These are phyloP conservation scores for Netelia virgata DNA, from an alignment of 2,888 invertebrate genomes.

Conservation along the genomic window DNA sequence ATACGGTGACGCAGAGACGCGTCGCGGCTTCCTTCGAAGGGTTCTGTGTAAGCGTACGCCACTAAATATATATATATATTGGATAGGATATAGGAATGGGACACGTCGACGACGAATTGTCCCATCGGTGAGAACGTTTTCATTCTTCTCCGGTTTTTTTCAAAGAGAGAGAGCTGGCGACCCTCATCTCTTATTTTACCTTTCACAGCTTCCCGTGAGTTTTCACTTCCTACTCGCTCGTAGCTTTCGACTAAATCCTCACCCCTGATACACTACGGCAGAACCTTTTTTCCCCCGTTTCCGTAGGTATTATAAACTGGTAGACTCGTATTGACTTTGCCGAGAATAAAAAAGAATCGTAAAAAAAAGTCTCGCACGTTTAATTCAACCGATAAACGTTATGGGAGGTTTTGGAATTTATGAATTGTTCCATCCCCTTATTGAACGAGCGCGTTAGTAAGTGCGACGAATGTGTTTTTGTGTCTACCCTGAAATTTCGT, in stretches of 20 bases:
- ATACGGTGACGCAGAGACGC: constrained; percentile 18
- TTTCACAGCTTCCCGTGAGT: constrained; percentile 37
- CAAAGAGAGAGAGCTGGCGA: constrained; percentile 58
- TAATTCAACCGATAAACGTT: constrained; percentile 38
- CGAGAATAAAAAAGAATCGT: constrained; percentile 13
- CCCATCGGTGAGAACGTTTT: constrained; percentile 80
- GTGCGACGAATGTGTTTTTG: constrained; percentile 4
- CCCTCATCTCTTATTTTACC: constrained; percentile 63
- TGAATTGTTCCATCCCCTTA: background rate
- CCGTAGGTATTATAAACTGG: constrained; percentile 23
- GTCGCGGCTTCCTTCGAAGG: constrained; percentile 8
- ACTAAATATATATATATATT: constrained; percentile 18
- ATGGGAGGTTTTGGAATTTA: background rate
- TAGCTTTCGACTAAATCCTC: constrained; percentile 56
- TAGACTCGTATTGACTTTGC: constrained; percentile 29
- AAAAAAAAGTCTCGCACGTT: constrained; percentile 44
- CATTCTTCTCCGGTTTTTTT: constrained; percentile 73
- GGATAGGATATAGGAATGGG: constrained; percentile 30
- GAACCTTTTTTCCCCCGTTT: constrained; percentile 16
- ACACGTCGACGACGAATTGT: constrained; percentile 79
- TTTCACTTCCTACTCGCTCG: constrained; percentile 45
- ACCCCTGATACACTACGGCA: constrained; percentile 35
- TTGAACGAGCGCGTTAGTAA: background rate
- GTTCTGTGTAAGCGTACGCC: background rate
- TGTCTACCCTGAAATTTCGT: background rate